Base-by-base conservation (phyloP, 2,888 invertebrate genomes). In the Idaea dimidiata region DNA sequence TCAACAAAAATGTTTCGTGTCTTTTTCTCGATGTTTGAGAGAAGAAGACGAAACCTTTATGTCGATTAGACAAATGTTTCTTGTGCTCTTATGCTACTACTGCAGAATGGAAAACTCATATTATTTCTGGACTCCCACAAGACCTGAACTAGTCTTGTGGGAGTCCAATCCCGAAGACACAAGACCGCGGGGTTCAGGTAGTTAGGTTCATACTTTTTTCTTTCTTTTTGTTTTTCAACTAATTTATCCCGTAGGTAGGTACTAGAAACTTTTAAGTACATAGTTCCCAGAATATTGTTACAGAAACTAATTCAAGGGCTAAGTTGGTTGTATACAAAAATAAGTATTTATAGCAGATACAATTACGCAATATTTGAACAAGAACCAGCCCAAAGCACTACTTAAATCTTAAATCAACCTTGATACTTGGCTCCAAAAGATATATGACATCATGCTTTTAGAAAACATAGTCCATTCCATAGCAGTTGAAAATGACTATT, bases 381-480 rank as follows among this genome's bases (percentile, higher is more conserved):
- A 56, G 18, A 17, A 17, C 10, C 18, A 56, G 18, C 18, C 14
- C 18, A 17, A 56, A 56, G 54, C n/a, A 56, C 56, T 18, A 17
- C 17, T 17, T 14, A 17, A 56, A 56, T 56, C 56, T 17, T 17
- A 56, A 43, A 43, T 8, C 18, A 17, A 18, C 56, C 18, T 56
- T 56, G 56, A 18, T 17, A 17, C 18, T 56, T 17, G 18, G 43
- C 43, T 43, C 17, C 17, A 18, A 6, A 54, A 17, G 14, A 56
- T 56, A 18, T 56, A 56, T 56, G 56, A 56, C 56, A 56, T 56
- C 56, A 56, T 56, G 16, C 17, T 16, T 55, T 17, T 18, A 56
- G 10, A 17, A 17, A 56, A 56, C 56, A 17, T 18, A 17, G 17
- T 18, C 8, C 56, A 17, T 17, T 18, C 17, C 56, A n/a, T n/a